Base-by-base conservation (phyloP, 1,140 invertebrate genomes). In the Centruroides sculpturatus region DNA sequence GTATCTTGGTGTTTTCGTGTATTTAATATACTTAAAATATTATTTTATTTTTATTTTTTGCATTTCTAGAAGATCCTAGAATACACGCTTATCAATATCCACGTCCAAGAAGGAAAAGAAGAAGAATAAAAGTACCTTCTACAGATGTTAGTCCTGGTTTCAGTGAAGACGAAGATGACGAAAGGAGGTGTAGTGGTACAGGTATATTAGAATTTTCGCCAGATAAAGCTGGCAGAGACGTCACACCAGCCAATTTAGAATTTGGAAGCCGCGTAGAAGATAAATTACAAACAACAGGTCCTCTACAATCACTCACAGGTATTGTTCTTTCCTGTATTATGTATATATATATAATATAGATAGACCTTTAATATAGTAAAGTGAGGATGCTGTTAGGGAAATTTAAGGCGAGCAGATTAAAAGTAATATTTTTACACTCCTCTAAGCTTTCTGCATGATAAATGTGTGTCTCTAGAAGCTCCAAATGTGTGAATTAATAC, bases 151-250 rank as follows among this genome's bases (percentile, higher is more conserved):
- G 59, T 7, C 49, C 58, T 13, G 59, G 59, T 51, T 61, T 61
- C 13, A 64, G 59, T 47, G 61, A 63, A 13, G 74, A 75, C 10
- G 70, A 66, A 11, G 56, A 65, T 35, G 13, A 23, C 0, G 36
- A 46, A 13, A 13, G 53, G 13, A 55, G 46, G 47, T 46, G 51
- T 36, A 49, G 56, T 23, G 75, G 75, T 8, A 69, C 69, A 12
- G 76, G 76, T 10, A 77, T 77, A 12, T 66, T 92, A 35, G 89
- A 92, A 71, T 89, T 92, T 73, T 85, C 84, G 49, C 86, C 90
- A 2, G 85, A 89, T 55, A 92, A 91, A 75, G 89, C 88, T 0
- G 89, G 89, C 6, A 83, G 84, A 70, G 89, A 92, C 72, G 85
- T 91, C n/a, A 90, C 87, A 8, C 89, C 89, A 5, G 77, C 88